These are phyloP conservation scores for Lycaena phlaeas DNA, from an alignment of 2,888 invertebrate species.

Conservation along the genomic window DNA sequence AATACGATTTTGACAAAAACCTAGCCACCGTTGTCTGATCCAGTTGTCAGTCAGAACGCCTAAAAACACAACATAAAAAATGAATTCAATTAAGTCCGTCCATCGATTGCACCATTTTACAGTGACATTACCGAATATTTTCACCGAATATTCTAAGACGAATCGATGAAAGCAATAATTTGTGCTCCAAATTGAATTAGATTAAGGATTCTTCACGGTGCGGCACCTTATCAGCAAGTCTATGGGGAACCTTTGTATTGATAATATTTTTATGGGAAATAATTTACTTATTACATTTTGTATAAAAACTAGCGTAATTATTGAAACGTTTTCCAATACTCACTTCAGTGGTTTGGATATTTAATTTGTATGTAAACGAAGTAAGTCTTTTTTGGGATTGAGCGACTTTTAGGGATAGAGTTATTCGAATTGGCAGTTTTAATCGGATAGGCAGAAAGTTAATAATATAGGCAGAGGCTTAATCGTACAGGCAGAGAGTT, in stretches of 20 bases:
- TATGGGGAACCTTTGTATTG: slow-evolving; percentile 58
- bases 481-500: too few species aligned
- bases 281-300: slow-evolving; percentile 19
- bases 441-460: too few species aligned
- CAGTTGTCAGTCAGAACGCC: slow-evolving; percentile 21
- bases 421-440: too few species aligned
- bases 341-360: too few species aligned
- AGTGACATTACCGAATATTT: slow-evolving; percentile 52
- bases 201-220: slow-evolving; percentile 61
- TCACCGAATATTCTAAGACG: slow-evolving; percentile 47
- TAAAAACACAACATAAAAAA: slow-evolving; percentile 38
- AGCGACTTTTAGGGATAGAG: too few species aligned
- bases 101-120: slow-evolving; percentile 32
- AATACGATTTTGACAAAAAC: slow-evolving; percentile 15
- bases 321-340: too few species aligned
- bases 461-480: too few species aligned
- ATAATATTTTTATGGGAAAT: slow-evolving; percentile 61
- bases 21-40: slow-evolving; percentile 23
- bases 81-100: slow-evolving; percentile 66
- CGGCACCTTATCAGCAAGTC: slow-evolving; percentile 56
- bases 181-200: slow-evolving; percentile 62
- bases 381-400: too few species aligned
- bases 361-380: too few species aligned
- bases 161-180: slow-evolving; percentile 56
- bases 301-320: too few species aligned